A percentile compares a stretch with the other conserved stretches of the same genome.
These are phyloP conservation scores for Calyptommatus sinebrachiatus DNA, from an alignment of 2,113 vertebrate genomes.

Conservation along the genomic window DNA sequence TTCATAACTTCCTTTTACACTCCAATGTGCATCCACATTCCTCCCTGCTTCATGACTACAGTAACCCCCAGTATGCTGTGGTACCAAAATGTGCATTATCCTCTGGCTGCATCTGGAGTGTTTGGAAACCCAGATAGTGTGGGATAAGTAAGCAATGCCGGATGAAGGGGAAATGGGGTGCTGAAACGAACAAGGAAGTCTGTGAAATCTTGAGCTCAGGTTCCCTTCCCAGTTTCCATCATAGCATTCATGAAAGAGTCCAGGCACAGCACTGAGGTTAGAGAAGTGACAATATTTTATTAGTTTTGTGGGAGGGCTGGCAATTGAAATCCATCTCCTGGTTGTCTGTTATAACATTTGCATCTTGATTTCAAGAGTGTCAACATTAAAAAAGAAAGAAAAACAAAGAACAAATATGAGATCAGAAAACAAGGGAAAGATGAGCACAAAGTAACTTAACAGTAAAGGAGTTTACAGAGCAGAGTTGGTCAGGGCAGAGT, in stretches of 20 bases:
- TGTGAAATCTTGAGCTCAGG: too few relatives aligned
- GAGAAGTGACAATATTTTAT: constrained; percentile 44
- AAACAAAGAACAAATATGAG: background rate
- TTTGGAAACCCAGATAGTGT: too few relatives aligned
- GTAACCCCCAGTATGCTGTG: background rate
- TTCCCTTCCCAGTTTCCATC: background rate
- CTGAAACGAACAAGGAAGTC: too few relatives aligned
- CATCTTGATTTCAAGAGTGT: constrained; percentile 11
- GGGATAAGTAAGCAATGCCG: too few relatives aligned
- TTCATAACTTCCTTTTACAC: too few relatives aligned
- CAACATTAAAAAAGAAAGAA: background rate
- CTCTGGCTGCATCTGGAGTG: too few relatives aligned
- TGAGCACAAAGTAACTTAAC: background rate
- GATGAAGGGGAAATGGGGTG: too few relatives aligned
- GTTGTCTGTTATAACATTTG: background rate
- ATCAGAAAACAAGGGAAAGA: background rate
- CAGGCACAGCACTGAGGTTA: background rate
- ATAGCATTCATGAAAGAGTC: background rate
- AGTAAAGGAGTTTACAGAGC: background rate
- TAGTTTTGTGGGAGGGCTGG: constrained; percentile 28
- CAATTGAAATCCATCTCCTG: background rate
- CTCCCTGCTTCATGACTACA: background rate
- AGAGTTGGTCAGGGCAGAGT: background rate
- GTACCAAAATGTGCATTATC: too few relatives aligned
- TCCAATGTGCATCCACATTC: background rate